A percentile compares a stretch with the other conserved stretches of the same genome.
phyloP scores from a whole-genome alignment of 2,888 invertebrate species.

The Baccha elongata region DNA sequence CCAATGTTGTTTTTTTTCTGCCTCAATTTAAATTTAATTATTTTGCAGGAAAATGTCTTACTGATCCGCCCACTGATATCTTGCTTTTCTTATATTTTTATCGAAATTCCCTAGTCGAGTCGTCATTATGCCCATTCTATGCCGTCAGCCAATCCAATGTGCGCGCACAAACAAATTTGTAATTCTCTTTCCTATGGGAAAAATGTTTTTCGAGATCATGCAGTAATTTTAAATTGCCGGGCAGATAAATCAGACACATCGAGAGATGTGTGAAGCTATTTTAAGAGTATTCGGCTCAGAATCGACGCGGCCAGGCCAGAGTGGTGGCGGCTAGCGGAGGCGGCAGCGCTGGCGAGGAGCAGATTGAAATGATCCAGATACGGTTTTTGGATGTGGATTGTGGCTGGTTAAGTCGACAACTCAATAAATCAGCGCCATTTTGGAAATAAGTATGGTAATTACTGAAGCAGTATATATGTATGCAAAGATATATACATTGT shows the following conservation, averaged over 20 bases:
- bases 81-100: conserved; percentile 13
- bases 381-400: conserved; percentile 28
- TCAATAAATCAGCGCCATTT: conserved; percentile 61
- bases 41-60: conserved; percentile 66
- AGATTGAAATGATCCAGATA: conserved; percentile 69
- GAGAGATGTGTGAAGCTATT: conserved; percentile 47
- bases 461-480: conserved; percentile 5
- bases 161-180: conserved; percentile 42
- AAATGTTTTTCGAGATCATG: conserved; percentile 46
- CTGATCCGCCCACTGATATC: conserved; percentile 66
- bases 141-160: conserved; percentile 70
- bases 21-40: conserved; percentile 55
- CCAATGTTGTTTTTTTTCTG: conserved; percentile 10
- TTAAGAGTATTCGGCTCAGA: too few relatives aligned
- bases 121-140: conserved; percentile 58
- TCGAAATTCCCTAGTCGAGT: conserved; percentile 62
- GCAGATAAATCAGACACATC: conserved; percentile 66
- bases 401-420: conserved; percentile 67
- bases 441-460: conserved; percentile 23
- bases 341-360: conserved; percentile 9
- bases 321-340: neutral
- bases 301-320: too few relatives aligned
- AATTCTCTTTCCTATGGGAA: conserved; percentile 13
- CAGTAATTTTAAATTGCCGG: conserved; percentile 70
- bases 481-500: conserved; percentile 31